Conservation (phyloP, 2,797 vertebrate species). For the Poecilia gillii region DNA sequence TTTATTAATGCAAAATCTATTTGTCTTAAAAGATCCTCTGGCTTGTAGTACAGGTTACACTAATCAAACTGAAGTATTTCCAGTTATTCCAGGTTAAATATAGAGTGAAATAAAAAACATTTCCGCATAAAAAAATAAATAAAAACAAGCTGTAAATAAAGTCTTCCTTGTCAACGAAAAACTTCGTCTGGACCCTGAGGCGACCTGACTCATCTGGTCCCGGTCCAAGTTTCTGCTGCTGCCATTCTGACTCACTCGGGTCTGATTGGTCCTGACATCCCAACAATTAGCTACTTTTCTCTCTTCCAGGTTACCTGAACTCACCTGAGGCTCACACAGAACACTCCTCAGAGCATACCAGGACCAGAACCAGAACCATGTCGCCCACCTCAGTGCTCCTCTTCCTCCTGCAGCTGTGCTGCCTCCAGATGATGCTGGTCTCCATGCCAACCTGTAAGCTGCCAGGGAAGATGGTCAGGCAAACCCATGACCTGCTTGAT, state of each 20-base stretch:
- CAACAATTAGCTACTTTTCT: constrained; percentile 10
- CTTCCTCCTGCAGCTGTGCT: constrained; percentile 45
- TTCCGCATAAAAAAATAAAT: not conserved
- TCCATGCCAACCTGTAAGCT: constrained; percentile 42
- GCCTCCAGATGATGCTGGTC: constrained; percentile 37
- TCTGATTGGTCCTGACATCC: constrained; percentile 23
- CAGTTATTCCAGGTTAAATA: not conserved
- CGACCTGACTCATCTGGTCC: constrained; percentile 38
- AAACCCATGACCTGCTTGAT: constrained; percentile 15
- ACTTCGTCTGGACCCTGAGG: not conserved
- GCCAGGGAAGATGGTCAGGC: not conserved
- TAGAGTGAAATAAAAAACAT: not conserved
- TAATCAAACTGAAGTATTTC: not conserved
- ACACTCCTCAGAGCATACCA: constrained; percentile 11
- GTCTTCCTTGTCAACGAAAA: not conserved
- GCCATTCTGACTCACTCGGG: constrained; percentile 41
- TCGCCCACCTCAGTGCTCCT: not conserved
- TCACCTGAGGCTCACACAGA: constrained; percentile 19
- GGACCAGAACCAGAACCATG: constrained; percentile 32
- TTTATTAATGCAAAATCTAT: too few species aligned
- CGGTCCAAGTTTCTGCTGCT: constrained; percentile 17
- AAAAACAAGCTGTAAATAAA: constrained; percentile 1
- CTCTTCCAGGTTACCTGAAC: constrained; percentile 34
- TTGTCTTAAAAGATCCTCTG: too few species aligned
- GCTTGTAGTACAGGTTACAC: too few species aligned